Conservation (phyloP, 53 echinoderm and acorn worm genomes). For the Patiria pectinifera region DNA sequence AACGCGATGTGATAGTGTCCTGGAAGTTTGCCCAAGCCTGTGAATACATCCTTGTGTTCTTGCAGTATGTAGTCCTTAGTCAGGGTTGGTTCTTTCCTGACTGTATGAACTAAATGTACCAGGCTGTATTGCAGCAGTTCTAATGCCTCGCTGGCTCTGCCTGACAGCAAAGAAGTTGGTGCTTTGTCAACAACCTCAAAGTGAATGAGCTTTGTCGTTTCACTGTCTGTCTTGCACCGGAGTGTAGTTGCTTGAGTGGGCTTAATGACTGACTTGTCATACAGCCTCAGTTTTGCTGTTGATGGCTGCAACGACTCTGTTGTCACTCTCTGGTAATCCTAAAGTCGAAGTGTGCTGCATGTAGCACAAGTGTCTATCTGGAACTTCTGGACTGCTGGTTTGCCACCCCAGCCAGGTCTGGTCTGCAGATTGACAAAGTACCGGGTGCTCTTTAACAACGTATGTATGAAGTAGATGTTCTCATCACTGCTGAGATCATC, state of each 20-base stretch:
- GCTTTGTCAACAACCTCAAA: background rate
- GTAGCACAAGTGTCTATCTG: conserved; percentile 4
- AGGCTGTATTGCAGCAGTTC: background rate
- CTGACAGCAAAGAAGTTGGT: background rate
- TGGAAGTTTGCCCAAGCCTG: background rate
- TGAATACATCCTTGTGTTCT: conserved; percentile 28
- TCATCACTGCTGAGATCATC: too few relatives aligned
- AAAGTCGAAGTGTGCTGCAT: background rate
- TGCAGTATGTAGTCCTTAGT: conserved; percentile 20
- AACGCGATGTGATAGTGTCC: background rate
- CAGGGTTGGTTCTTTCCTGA: background rate
- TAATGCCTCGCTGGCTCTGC: conserved; percentile 1
- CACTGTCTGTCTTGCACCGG: too few relatives aligned
- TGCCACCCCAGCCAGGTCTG: background rate
- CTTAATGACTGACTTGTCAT: background rate
- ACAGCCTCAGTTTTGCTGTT: background rate
- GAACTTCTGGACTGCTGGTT: background rate
- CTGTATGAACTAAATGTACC: conserved; percentile 7
- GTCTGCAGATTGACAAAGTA: background rate
- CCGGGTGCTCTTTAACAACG: too few relatives aligned
- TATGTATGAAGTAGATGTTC: too few relatives aligned
- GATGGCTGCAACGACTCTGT: background rate
- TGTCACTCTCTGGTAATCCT: conserved; percentile 2
- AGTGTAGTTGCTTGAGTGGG: background rate
- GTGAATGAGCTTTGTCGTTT: background rate